These are phyloP conservation scores for Antechinus stuartii DNA, from an alignment of 2,113 vertebrate species.

Conservation along the genomic window DNA sequence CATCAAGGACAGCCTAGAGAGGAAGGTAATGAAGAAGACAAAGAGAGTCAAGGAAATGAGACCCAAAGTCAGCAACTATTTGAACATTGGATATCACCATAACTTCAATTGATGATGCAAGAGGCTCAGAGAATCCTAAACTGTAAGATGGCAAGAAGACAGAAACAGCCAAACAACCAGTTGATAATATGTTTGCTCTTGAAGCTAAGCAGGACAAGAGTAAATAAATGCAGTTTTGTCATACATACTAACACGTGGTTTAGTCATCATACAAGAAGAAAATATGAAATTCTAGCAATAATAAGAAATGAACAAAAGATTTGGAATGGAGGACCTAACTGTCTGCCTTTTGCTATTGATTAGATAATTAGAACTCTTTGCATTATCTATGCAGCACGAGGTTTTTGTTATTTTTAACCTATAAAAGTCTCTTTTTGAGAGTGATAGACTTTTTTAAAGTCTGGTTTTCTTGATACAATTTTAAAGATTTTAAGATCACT, in stretches of 20 bases:
- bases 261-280: constrained; percentile 98
- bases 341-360: constrained; percentile 99
- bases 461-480: constrained; percentile 99
- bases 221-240: no score
- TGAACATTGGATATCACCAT: no score
- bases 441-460: constrained; percentile 95
- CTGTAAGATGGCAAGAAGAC: no score
- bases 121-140: no score
- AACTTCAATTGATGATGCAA: no score
- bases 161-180: no score
- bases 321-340: constrained; percentile 99
- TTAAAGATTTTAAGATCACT: constrained; percentile 99
- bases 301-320: constrained; percentile 97
- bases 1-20: no score
- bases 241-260: constrained; percentile 77
- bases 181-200: no score
- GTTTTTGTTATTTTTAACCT: constrained; percentile 98
- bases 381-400: constrained; percentile 98
- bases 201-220: no score
- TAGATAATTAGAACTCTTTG: constrained; percentile 98
- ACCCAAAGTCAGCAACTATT: no score
- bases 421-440: constrained; percentile 96
- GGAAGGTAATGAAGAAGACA: no score
- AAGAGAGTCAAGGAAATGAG: no score
- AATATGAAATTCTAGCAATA: constrained; percentile 99